Evolutionary conservation across 2,113 vertebrate genomes (phyloP), one percentile per base, ranked within the genome.

Genomic region (Rallus limicola): DNA sequence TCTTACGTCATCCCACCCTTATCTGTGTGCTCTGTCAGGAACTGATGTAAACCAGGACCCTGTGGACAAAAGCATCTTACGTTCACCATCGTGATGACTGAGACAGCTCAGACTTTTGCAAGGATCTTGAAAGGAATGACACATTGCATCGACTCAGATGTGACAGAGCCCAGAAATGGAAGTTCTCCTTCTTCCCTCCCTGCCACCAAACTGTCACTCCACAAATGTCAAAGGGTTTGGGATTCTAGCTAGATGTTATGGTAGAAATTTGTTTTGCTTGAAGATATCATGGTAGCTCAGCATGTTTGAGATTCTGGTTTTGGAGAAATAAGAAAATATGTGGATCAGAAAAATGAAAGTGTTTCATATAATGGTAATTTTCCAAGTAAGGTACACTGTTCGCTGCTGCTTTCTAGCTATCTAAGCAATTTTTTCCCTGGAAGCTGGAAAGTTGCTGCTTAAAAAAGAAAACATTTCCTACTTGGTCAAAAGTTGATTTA

Each of bases 101-200:
- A 65, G 40, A 53, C 8, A 60, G 9, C 5, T 6, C 33, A 74
- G 40, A 15, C 9, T 75, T 78, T 50, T 60, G 14, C 25, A 46
- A 18, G 7, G 36, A 84, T 23, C 42, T 82, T 65, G 44, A 69
- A 88, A 89, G 8, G 2, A 10, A 23, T 80, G 34, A 9, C 53
- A 31, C 6, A 2, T 46, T 26, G 11, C 12, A 24, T 10, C 46
- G 11, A 29, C 8, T 58, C 19, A 1, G 0, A 44, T 18, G 8
- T 72, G 72, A 50, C 15, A 52, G 25, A 79, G 77, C 2, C 26
- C 9, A 55, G 42, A 88, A 92, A 40, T 4, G 75, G 20, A 83
- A 89, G 44, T 34, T 13, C 13, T 77, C 16, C 23, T 76, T 59
- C 29, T 75, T 53, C 10, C 5, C 5, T 68, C 5, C 16, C 29